Percentiles rank a stretch among this genome's conserved stretches.
These are phyloP conservation scores for Cryptotis parvus DNA, from an alignment of 2,113 vertebrate species.

Conservation along the genomic window DNA sequence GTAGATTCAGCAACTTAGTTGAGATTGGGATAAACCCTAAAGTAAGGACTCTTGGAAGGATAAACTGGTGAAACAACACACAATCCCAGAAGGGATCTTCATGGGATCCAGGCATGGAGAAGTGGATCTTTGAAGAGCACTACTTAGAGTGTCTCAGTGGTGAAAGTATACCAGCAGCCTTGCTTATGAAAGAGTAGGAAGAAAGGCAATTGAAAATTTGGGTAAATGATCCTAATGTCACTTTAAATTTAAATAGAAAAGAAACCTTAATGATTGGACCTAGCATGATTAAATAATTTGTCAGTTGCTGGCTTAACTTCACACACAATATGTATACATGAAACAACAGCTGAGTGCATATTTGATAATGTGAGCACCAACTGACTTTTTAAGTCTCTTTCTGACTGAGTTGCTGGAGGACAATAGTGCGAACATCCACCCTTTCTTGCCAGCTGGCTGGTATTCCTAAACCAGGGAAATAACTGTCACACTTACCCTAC, in stretches of 20 bases:
- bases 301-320: background rate
- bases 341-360: constrained; percentile 38
- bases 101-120: background rate
- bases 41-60: background rate
- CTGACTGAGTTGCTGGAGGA: constrained; percentile 38
- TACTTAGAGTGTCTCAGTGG: background rate
- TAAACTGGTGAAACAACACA: background rate
- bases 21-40: background rate
- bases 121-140: background rate
- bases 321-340: background rate
- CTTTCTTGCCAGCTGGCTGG: constrained; percentile 65
- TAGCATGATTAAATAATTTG: constrained; percentile 52
- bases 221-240: background rate
- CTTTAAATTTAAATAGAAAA: constrained; percentile 33
- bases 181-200: background rate
- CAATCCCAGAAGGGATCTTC: background rate
- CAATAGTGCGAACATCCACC: background rate
- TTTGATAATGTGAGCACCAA: constrained; percentile 36
- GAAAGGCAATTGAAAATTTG: background rate
- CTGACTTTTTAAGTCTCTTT: constrained; percentile 43
- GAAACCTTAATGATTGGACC: background rate
- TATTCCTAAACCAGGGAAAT: constrained; percentile 30
- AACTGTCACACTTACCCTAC: constrained; percentile 48
- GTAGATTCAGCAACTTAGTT: background rate
- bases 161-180: background rate